Evolutionary conservation across 1,140 invertebrate species (phyloP).

Genomic region (Daktulosphaira vitifoliae): DNA sequence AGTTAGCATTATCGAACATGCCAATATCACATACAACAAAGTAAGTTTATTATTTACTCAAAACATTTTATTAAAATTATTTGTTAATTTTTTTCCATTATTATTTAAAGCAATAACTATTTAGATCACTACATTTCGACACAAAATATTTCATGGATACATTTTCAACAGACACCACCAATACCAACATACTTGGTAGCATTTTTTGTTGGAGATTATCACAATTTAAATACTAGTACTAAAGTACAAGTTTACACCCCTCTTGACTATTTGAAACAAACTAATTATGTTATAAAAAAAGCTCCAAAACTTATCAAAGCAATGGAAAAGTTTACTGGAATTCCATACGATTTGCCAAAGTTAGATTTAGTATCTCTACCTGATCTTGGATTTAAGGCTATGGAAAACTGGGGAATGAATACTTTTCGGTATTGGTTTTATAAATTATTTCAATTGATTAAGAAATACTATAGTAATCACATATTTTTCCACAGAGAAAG

Average conservation of each 20-base stretch:
- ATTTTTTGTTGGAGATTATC: slow-evolving; percentile 55
- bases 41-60: no score
- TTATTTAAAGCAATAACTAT: background rate
- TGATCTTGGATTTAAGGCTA: slow-evolving; percentile 88
- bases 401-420: slow-evolving; percentile 88
- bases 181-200: slow-evolving; percentile 73
- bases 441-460: no score
- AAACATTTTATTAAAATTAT: background rate
- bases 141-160: no score
- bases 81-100: background rate
- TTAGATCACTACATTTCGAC: background rate
- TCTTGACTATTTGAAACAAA: slow-evolving; percentile 40
- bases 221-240: background rate
- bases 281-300: slow-evolving; percentile 43
- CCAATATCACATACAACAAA: slow-evolving; percentile 37
- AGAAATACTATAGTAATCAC: no score
- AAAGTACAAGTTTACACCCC: background rate
- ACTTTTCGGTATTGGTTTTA: slow-evolving; percentile 53
- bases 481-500: slow-evolving; percentile 13
- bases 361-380: slow-evolving; percentile 84
- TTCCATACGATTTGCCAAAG: slow-evolving; percentile 43
- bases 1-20: slow-evolving; percentile 55
- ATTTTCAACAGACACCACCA: slow-evolving; percentile 46
- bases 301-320: slow-evolving; percentile 41
- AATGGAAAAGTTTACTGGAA: slow-evolving; percentile 37